These are phyloP conservation scores for Sebastes wilsoni DNA, from an alignment of 2,797 vertebrate genomes.

Conservation along the genomic window DNA sequence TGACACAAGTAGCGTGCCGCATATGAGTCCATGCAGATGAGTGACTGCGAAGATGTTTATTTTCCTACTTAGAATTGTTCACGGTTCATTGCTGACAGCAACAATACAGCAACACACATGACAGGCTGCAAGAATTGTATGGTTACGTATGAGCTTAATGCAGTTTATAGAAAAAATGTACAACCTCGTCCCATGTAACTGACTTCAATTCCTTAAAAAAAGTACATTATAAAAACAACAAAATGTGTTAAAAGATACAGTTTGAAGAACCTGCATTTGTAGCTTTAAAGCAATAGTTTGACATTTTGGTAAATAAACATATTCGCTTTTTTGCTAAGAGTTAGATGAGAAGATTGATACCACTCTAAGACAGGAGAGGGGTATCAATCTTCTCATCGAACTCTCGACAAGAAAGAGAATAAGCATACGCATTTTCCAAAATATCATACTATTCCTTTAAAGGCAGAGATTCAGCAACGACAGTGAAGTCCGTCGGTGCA, in stretches of 20 bases:
- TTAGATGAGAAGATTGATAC: neutral
- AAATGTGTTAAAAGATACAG: neutral
- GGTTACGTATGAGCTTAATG: neutral
- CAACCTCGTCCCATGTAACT: neutral
- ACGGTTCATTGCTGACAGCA: neutral
- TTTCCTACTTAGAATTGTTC: conserved; percentile 12
- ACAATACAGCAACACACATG: neutral
- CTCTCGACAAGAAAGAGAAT: neutral
- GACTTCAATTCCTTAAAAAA: neutral
- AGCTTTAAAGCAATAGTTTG: neutral
- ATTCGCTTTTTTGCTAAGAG: neutral
- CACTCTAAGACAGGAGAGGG: neutral
- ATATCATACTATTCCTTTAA: neutral
- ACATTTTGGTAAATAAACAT: neutral
- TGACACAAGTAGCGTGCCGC: conserved; percentile 7
- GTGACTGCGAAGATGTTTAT: conserved; percentile 33
- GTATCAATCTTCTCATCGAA: neutral
- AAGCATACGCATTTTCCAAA: neutral
- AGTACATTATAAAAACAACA: neutral
- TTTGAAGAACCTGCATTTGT: neutral
- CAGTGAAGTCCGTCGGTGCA: neutral
- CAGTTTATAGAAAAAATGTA: neutral
- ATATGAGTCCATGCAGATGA: conserved; percentile 20
- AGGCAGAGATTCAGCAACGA: neutral
- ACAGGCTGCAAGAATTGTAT: neutral